These are phyloP conservation scores for Progne subis DNA, from an alignment of 2,113 vertebrate species.

Conservation along the genomic window DNA sequence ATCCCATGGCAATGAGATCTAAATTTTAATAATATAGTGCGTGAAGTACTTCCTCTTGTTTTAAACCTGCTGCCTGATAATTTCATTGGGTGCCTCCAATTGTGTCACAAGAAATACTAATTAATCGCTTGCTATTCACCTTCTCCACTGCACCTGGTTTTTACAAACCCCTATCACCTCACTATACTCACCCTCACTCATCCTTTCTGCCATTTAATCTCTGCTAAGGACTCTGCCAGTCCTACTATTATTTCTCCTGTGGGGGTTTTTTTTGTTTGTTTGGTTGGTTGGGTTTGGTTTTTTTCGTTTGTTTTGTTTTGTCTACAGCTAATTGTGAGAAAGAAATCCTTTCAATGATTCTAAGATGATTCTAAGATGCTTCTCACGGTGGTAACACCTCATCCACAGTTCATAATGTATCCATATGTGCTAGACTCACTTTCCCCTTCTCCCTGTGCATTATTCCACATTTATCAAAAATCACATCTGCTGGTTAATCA, in stretches of 20 bases:
- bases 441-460: neutral
- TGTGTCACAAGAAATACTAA: neutral
- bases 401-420: neutral
- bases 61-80: neutral
- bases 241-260: neutral
- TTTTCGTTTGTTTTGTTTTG: neutral
- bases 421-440: neutral
- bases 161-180: neutral
- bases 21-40: neutral
- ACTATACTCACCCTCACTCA: neutral
- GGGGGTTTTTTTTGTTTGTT: too few species aligned
- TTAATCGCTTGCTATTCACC: neutral
- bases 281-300: too few species aligned
- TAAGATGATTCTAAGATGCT: rapidly evolving
- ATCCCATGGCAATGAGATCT: neutral
- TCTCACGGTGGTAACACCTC: neutral
- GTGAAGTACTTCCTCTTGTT: slow-evolving; percentile 14
- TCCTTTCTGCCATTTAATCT: neutral
- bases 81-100: neutral
- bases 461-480: neutral
- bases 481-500: neutral
- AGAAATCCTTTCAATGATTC: neutral
- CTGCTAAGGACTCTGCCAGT: neutral
- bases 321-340: neutral
- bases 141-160: neutral